Conservation (phyloP, 2,888 invertebrate species). For the Nomada ruficornis region DNA sequence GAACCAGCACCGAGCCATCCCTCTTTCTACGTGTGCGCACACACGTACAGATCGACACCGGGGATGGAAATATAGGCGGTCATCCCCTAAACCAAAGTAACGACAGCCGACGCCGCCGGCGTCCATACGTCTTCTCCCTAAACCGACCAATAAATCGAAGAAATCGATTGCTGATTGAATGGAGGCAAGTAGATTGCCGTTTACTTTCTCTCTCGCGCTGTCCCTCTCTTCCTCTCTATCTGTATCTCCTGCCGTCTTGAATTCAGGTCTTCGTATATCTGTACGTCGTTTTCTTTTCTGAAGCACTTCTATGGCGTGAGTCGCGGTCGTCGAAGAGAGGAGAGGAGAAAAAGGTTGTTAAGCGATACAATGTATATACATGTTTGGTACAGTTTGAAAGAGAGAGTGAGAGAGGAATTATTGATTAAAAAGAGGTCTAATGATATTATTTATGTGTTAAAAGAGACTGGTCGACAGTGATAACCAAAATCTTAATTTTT, state of each 20-base stretch:
- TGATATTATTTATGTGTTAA: too few relatives aligned
- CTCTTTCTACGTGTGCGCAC: slow-evolving; percentile 41
- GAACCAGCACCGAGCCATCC: slow-evolving; percentile 50
- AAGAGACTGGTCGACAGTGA: too few relatives aligned
- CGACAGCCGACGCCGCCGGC: slow-evolving; percentile 72
- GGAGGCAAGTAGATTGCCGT: slow-evolving; percentile 78
- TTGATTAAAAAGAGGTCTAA: slow-evolving; percentile 10
- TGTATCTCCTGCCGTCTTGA: slow-evolving; percentile 11
- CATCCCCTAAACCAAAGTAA: slow-evolving; percentile 74
- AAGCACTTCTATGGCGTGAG: slow-evolving; percentile 43
- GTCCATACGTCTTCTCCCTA: slow-evolving; percentile 75
- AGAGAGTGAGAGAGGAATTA: background rate
- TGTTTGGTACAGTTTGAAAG: slow-evolving; percentile 18
- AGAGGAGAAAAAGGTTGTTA: slow-evolving; percentile 68
- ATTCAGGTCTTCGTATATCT: slow-evolving; percentile 14
- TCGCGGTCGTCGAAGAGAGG: slow-evolving; percentile 60
- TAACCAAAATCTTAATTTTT: too few relatives aligned
- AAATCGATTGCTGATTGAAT: slow-evolving; percentile 81
- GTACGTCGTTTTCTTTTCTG: slow-evolving; percentile 8
- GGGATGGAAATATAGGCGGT: slow-evolving; percentile 72
- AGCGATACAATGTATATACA: slow-evolving; percentile 72
- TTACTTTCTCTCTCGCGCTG: slow-evolving; percentile 54
- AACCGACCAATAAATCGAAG: slow-evolving; percentile 78
- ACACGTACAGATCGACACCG: slow-evolving; percentile 7
- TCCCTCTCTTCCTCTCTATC: background rate